A percentile compares a stretch with the other conserved stretches of the same genome.
Evolutionary conservation across 2,797 vertebrate genomes (phyloP).

Genomic region (Rhynchonycteris naso): DNA sequence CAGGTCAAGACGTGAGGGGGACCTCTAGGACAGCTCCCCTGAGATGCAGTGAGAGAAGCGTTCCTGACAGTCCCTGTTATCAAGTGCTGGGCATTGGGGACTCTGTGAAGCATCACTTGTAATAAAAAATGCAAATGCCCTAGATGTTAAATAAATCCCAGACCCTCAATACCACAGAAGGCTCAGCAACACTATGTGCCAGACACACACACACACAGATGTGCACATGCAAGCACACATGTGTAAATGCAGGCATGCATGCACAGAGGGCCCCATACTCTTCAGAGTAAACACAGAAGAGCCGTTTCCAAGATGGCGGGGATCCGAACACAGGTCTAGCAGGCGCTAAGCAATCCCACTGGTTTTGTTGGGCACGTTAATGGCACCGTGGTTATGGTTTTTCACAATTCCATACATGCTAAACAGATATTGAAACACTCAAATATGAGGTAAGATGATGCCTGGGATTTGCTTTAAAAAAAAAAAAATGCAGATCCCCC

Average conservation of each 20-base stretch:
- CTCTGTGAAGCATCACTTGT: background rate
- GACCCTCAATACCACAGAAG: background rate
- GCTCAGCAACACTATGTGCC: rapidly evolving
- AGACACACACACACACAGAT: background rate
- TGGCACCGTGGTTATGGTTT: rapidly evolving
- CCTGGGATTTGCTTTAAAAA: background rate
- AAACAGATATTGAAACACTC: background rate
- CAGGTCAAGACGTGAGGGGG: background rate
- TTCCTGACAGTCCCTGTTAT: background rate
- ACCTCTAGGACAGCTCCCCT: too few species aligned
- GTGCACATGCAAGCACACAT: background rate
- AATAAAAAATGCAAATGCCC: background rate
- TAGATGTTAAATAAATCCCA: background rate
- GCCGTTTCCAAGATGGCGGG: rapidly evolving
- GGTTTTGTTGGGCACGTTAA: background rate
- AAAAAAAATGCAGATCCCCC: background rate
- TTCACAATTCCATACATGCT: rapidly evolving
- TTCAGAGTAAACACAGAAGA: background rate
- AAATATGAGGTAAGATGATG: rapidly evolving
- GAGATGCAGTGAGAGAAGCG: background rate
- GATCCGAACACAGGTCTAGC: rapidly evolving
- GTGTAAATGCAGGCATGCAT: rapidly evolving
- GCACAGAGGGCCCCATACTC: too few species aligned
- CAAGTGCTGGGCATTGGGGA: background rate
- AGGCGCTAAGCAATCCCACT: rapidly evolving